Conservation (phyloP, 2,113 vertebrate genomes). For the Hydrochoerus hydrochaeris region DNA sequence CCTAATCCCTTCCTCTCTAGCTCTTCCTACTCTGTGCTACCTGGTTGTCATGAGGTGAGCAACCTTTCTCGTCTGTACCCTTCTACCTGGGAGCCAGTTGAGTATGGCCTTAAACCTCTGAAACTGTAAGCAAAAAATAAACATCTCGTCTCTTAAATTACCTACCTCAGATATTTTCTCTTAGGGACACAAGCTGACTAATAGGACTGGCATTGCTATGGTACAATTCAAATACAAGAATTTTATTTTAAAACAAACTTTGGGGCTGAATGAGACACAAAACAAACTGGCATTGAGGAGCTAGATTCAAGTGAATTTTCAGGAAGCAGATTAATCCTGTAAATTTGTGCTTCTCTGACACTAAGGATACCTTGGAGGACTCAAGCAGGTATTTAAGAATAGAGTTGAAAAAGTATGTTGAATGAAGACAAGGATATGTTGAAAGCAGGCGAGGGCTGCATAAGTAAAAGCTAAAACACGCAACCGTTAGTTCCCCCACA, state of each 20-base stretch:
- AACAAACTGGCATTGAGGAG: neutral
- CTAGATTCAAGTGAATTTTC: neutral
- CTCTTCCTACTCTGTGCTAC: neutral
- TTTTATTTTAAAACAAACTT: constrained; percentile 38
- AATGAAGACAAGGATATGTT: neutral
- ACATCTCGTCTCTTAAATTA: neutral
- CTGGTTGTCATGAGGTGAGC: neutral
- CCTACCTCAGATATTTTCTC: neutral
- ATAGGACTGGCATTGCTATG: neutral
- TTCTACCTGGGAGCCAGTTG: neutral
- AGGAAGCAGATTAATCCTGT: neutral
- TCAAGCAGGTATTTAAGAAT: neutral
- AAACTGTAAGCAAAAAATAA: neutral
- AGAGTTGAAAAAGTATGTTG: neutral
- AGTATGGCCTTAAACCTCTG: neutral
- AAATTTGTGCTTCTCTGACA: neutral
- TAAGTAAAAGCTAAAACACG: neutral
- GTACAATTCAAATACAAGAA: neutral
- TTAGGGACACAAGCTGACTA: neutral
- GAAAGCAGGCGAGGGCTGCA: neutral
- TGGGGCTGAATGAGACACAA: too few relatives aligned
- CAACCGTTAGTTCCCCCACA: neutral
- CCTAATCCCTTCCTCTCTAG: neutral
- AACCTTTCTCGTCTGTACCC: neutral
- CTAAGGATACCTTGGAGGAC: neutral